Evolutionary conservation across 1,140 invertebrate species (phyloP).

Genomic region (Eciton burchellii): DNA sequence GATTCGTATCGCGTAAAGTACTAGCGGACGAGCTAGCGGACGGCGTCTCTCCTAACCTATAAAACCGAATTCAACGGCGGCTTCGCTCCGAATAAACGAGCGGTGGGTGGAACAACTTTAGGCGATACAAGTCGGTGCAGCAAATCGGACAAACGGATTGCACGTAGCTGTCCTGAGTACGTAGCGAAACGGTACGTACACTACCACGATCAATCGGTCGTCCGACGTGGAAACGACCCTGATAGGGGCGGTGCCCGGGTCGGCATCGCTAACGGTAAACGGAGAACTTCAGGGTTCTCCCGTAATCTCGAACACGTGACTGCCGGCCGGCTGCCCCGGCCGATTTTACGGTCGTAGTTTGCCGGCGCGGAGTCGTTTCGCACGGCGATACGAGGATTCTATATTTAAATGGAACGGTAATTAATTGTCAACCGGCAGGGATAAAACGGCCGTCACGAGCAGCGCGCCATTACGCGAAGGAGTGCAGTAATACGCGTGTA

Average conservation of each 20-base stretch:
- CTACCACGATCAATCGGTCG: no score
- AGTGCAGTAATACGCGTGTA: background rate
- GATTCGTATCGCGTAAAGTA: no score
- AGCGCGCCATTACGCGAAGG: background rate
- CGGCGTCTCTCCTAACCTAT: no score
- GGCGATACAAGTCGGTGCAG: no score
- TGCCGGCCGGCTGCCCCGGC: background rate
- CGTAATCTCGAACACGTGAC: background rate
- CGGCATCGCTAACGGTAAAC: slow-evolving; percentile 68
- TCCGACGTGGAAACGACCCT: slow-evolving; percentile 56
- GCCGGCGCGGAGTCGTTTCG: background rate
- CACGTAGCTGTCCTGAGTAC: slow-evolving; percentile 48
- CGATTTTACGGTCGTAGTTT: slow-evolving; percentile 20
- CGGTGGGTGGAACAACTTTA: no score
- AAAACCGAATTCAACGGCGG: no score
- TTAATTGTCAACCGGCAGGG: slow-evolving; percentile 43
- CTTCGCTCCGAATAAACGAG: no score
- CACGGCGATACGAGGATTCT: background rate
- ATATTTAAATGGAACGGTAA: slow-evolving; percentile 22
- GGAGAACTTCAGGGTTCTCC: slow-evolving; percentile 63
- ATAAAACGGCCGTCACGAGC: background rate
- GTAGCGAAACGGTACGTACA: slow-evolving; percentile 61
- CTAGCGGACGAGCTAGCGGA: no score
- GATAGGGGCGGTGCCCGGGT: slow-evolving; percentile 34
- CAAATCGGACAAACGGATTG: slow-evolving; percentile 48